Evolutionary conservation across 37 sponge, comb jelly and placozoan genomes (phyloP).

Genomic region (Aplysina aerophoba): DNA sequence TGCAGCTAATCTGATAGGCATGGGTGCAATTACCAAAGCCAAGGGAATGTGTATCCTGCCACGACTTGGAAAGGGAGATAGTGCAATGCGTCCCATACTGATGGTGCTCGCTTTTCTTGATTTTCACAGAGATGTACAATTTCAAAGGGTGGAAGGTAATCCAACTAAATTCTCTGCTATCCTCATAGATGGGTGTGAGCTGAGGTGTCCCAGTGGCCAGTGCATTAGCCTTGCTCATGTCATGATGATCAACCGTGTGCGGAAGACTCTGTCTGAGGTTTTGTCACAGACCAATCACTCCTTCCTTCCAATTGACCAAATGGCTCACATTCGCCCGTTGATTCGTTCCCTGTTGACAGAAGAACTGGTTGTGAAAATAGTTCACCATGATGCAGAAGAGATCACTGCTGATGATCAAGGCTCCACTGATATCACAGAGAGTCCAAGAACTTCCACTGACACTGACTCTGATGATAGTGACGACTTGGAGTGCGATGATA

Average conservation of each 20-base stretch:
- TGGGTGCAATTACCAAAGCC: not conserved
- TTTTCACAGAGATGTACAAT: slow-evolving; percentile 10
- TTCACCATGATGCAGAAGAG: no score
- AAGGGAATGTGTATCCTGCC: slow-evolving; percentile 60
- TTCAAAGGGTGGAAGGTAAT: slow-evolving; percentile 7
- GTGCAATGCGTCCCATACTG: slow-evolving; percentile 5
- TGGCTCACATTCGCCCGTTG: no score
- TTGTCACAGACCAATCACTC: no score
- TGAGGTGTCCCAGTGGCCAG: not conserved
- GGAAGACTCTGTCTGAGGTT: slow-evolving; percentile 45
- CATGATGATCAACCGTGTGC: slow-evolving; percentile 47
- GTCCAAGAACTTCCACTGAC: no score
- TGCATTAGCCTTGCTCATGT: slow-evolving; percentile 34
- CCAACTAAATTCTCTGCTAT: not conserved
- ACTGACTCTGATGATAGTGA: no score
- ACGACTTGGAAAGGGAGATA: not conserved
- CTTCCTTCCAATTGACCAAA: no score
- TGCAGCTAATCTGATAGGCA: slow-evolving; percentile 40
- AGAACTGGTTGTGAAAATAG: no score
- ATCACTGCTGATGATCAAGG: no score
- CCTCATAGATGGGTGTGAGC: slow-evolving; percentile 13
- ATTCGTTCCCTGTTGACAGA: no score
- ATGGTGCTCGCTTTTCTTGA: slow-evolving; percentile 61
- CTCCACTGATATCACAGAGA: no score
- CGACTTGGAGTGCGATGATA: no score